Evolutionary conservation across 2,797 vertebrate genomes (phyloP).

Genomic region (Hafferia zeledoni): DNA sequence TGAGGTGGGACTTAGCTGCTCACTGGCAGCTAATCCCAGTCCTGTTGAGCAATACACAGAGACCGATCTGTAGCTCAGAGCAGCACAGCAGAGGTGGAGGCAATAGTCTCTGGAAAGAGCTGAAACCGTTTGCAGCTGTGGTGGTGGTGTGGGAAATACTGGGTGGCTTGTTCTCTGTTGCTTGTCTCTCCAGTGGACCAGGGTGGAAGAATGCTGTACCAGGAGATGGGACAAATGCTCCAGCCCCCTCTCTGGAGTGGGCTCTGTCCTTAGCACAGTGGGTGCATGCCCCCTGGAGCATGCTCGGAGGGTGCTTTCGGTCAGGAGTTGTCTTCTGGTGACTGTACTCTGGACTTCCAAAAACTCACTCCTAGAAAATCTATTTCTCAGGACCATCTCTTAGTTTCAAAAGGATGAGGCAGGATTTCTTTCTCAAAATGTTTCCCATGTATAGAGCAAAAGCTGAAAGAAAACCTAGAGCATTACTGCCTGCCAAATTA

Average conservation of each 20-base stretch:
- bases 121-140: background rate
- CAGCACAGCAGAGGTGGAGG: background rate
- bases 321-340: background rate
- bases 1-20: background rate
- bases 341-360: background rate
- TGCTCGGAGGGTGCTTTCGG: background rate
- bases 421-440: background rate
- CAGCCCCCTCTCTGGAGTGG: background rate
- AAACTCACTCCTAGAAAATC: background rate
- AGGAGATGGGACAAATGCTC: rapidly evolving
- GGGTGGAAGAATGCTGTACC: background rate
- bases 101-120: background rate
- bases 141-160: background rate
- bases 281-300: rapidly evolving
- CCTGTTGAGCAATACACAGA: background rate
- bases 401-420: background rate
- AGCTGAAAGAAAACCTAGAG: background rate
- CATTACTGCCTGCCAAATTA: background rate
- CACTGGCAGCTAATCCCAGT: background rate
- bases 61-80: background rate
- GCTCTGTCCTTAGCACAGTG: background rate
- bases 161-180: background rate
- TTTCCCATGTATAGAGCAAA: background rate
- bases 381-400: rapidly evolving
- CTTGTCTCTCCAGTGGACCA: background rate